Percentiles rank a stretch among this genome's conserved stretches.
phyloP scores from a whole-genome alignment of 1,140 invertebrate species.

The Thereuonema tuberculata region DNA sequence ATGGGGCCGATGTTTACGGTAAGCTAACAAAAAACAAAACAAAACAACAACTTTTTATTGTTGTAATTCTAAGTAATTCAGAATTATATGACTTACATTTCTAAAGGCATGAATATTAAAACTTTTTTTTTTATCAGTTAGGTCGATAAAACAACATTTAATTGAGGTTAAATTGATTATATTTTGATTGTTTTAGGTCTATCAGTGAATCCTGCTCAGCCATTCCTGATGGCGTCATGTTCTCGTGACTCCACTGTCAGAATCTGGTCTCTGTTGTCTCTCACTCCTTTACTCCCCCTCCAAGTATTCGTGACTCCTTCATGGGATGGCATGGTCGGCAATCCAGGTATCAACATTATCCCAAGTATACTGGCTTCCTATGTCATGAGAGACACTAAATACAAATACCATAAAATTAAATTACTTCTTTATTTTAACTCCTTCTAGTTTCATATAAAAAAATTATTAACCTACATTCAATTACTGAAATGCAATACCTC shows the following conservation, averaged over 20 bases:
- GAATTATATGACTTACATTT: neutral
- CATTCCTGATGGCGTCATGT: conserved; percentile 35
- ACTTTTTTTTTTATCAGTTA: neutral
- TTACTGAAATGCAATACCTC: too few species aligned
- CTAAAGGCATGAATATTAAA: neutral
- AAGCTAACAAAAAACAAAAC: too few species aligned
- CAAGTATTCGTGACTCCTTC: conserved; percentile 32
- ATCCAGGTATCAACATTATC: conserved; percentile 27
- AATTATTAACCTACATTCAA: too few species aligned
- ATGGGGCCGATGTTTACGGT: conserved; percentile 41
- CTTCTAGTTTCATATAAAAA: too few species aligned
- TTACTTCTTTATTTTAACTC: too few species aligned
- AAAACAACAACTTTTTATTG: neutral
- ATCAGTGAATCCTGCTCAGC: conserved; percentile 31
- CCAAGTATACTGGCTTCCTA: too few species aligned
- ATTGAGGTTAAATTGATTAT: too few species aligned
- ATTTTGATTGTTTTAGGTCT: conserved; percentile 28
- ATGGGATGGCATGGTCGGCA: conserved; percentile 26
- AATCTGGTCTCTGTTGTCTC: conserved; percentile 32
- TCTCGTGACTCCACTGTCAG: conserved; percentile 37
- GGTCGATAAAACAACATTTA: too few species aligned
- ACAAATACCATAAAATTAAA: too few species aligned
- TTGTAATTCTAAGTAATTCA: conserved; percentile 8
- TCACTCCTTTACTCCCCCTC: conserved; percentile 31
- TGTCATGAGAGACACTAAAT: too few species aligned